These are phyloP conservation scores for Nasonia giraulti DNA, from an alignment of 1,140 invertebrate genomes.

Conservation along the genomic window DNA sequence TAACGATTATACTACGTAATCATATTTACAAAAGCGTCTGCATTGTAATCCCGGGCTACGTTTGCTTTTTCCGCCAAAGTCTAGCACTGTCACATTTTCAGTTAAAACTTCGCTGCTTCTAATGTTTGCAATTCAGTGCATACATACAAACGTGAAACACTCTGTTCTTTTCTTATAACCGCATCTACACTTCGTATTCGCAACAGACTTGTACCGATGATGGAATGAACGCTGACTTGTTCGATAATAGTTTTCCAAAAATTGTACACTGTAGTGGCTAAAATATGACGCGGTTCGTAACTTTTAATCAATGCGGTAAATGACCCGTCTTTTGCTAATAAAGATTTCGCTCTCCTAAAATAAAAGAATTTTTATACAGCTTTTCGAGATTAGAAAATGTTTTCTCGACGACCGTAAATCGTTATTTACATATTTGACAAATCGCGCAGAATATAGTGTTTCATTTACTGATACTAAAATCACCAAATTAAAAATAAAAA, in stretches of 20 bases:
- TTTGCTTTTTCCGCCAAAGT: conserved; percentile 34
- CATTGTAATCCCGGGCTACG: conserved; percentile 57
- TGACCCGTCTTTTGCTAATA: conserved; percentile 21
- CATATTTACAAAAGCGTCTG: conserved; percentile 72
- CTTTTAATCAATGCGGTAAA: conserved; percentile 43
- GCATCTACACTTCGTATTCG: conserved; percentile 39
- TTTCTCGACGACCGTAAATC: conserved; percentile 33
- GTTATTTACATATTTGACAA: conserved; percentile 53
- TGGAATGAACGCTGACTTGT: conserved; percentile 57
- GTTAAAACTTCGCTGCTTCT: conserved; percentile 20
- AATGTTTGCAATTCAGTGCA: conserved; percentile 27
- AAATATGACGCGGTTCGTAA: conserved; percentile 46
- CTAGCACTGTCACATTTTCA: conserved; percentile 13
- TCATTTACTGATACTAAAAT: conserved; percentile 46
- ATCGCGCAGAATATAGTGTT: conserved; percentile 48
- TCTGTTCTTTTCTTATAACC: conserved; percentile 44
- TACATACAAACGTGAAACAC: conserved; percentile 44
- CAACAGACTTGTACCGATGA: conserved; percentile 35
- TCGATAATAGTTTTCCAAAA: conserved; percentile 47
- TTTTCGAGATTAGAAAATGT: conserved; percentile 39
- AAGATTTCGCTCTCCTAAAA: conserved; percentile 49
- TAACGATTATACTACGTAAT: conserved; percentile 66
- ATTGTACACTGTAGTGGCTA: conserved; percentile 51
- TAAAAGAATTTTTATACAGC: conserved; percentile 48
- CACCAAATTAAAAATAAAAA: conserved; percentile 50